A percentile compares a stretch with the other conserved stretches of the same genome.
These are phyloP conservation scores for Siniperca scherzeri DNA, from an alignment of 2,797 vertebrate genomes.

Conservation along the genomic window DNA sequence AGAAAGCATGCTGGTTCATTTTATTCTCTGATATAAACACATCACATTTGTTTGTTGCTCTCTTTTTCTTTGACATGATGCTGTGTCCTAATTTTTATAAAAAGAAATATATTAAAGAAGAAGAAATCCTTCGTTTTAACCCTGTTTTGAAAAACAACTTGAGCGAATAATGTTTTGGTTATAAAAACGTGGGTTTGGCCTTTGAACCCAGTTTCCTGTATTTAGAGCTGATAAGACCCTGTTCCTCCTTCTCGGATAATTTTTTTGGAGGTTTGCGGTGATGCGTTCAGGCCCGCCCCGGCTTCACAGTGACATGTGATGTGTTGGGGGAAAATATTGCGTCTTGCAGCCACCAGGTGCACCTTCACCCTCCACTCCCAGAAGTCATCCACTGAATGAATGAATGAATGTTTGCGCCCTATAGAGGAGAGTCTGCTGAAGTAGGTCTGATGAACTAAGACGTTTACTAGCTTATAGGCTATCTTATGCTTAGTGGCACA, in stretches of 20 bases:
- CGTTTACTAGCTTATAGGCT: constrained; percentile 56
- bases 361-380: constrained; percentile 3
- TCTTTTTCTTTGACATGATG: constrained; percentile 8
- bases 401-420: background rate
- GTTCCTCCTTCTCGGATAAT: constrained; percentile 33
- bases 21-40: constrained; percentile 11
- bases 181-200: constrained; percentile 20
- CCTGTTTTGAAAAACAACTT: background rate
- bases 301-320: background rate
- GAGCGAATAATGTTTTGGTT: constrained; percentile 21
- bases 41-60: background rate
- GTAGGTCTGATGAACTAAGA: constrained; percentile 52
- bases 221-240: constrained; percentile 58
- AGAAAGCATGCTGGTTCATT: background rate
- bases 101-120: too few relatives aligned
- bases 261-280: constrained; percentile 45
- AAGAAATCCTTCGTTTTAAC: background rate
- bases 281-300: constrained; percentile 54
- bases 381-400: constrained; percentile 8
- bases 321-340: background rate
- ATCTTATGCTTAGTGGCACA: constrained; percentile 43
- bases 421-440: constrained; percentile 11
- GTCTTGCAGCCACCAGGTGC: background rate
- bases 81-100: background rate
- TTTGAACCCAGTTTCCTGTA: constrained; percentile 55